Conservation (phyloP, 35 echinoderm and acorn worm genomes). For the Heliocidaris erythrogramma region DNA sequence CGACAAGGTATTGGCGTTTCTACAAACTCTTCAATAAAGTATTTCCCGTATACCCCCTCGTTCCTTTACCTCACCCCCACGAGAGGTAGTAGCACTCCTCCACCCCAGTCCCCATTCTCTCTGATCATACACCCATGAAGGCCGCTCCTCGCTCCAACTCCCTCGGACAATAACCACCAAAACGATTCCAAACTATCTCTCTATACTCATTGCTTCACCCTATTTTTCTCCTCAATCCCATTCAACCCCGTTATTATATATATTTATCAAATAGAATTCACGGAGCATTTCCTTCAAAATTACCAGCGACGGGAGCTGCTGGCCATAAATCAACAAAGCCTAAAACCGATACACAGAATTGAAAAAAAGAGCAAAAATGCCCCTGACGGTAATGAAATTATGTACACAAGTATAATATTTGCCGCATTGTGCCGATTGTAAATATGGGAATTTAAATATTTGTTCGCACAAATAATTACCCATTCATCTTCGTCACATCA, state of each 20-base stretch:
- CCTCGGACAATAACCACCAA: neutral
- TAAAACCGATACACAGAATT: neutral
- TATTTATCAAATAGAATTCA: slow-evolving; percentile 12
- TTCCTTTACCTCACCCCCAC: neutral
- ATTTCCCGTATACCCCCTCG: neutral
- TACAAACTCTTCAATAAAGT: neutral
- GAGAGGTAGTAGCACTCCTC: neutral
- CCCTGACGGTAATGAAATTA: neutral
- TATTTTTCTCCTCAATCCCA: neutral
- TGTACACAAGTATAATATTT: neutral
- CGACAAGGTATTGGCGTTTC: neutral
- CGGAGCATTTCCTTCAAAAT: slow-evolving; percentile 2
- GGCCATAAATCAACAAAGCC: neutral
- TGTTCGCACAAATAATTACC: neutral
- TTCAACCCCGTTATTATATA: neutral
- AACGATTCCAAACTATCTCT: neutral
- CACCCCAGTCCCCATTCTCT: neutral
- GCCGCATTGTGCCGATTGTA: slow-evolving; percentile 7
- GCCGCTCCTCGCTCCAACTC: neutral
- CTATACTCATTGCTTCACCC: neutral
- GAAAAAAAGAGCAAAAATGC: neutral
- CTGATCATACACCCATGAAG: neutral
- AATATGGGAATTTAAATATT: slow-evolving; percentile 6
- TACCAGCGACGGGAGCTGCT: neutral
- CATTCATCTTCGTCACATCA: neutral